Percentiles rank a stretch among this genome's conserved stretches.
phyloP scores from a whole-genome alignment of 2,888 invertebrate species.

The Phortica okadai region DNA sequence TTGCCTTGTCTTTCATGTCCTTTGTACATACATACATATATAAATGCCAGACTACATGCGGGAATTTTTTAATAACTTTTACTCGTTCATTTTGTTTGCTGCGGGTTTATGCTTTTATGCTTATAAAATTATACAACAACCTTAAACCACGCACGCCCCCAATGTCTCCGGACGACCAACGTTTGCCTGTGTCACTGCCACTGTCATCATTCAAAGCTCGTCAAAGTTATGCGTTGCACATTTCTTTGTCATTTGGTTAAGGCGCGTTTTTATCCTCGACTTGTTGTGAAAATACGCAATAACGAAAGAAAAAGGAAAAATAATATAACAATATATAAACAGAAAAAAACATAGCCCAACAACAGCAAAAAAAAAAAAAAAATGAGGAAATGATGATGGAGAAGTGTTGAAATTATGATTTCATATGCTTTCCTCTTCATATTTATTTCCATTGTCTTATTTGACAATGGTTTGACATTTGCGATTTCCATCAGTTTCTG shows the following conservation, averaged over 20 bases:
- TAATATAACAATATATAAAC: not conserved
- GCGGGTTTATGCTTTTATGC: not conserved
- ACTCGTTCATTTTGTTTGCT: not conserved
- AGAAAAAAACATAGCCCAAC: not conserved
- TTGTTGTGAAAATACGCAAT: not conserved
- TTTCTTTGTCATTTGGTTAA: not conserved
- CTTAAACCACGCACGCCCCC: not conserved
- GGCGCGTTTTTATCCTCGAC: no score
- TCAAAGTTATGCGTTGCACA: slow-evolving; percentile 23
- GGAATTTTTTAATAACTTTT: slow-evolving; percentile 28
- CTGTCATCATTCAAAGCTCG: slow-evolving; percentile 8
- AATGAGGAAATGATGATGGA: no score
- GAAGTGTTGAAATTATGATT: not conserved
- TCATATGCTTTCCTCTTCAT: not conserved
- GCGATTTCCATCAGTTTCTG: not conserved
- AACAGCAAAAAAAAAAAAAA: not conserved
- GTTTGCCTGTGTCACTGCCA: not conserved
- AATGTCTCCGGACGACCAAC: not conserved
- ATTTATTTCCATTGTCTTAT: not conserved
- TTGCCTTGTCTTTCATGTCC: not conserved
- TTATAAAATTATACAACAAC: not conserved
- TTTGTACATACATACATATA: not conserved
- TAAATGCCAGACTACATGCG: slow-evolving; percentile 8
- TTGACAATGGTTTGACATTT: not conserved
- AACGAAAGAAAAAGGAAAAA: not conserved